A percentile compares a stretch with the other conserved stretches of the same genome.
Conservation (phyloP, 2,888 invertebrate genomes). For the Pocota personata region DNA sequence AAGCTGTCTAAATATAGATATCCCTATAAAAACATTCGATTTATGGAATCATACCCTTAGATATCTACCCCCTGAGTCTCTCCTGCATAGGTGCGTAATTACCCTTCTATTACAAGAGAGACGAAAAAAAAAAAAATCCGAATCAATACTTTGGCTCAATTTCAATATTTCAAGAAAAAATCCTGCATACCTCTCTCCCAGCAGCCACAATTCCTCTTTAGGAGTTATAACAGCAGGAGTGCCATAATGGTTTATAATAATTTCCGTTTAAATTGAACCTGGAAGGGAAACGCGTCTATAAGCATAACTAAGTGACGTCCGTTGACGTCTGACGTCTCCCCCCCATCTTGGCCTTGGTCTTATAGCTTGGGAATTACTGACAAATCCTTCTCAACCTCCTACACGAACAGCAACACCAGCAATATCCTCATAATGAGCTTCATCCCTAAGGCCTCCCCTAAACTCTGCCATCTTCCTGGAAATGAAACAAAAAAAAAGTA, state of each 20-base stretch:
- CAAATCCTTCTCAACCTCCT: background rate
- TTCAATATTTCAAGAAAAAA: background rate
- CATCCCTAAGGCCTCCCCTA: background rate
- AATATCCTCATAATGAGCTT: constrained; percentile 22
- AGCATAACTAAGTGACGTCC: background rate
- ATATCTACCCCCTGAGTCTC: background rate
- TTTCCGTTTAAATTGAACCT: constrained; percentile 57
- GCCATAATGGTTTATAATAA: constrained; percentile 47
- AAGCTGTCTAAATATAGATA: background rate
- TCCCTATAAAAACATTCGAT: background rate
- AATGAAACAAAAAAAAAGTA: background rate
- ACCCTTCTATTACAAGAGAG: background rate
- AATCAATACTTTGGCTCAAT: constrained; percentile 15
- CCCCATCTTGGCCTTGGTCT: background rate
- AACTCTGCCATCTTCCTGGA: background rate
- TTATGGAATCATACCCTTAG: background rate
- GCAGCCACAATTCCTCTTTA: background rate
- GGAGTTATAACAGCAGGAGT: constrained; percentile 24
- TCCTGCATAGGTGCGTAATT: constrained; percentile 1
- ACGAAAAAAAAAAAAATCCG: background rate
- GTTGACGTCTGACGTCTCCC: constrained; percentile 1
- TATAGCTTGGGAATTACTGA: background rate
- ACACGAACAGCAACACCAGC: background rate
- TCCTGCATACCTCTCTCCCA: background rate
- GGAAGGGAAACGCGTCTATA: constrained; percentile 18